Base-by-base conservation (phyloP, 2,888 invertebrate species). In the Buathra laborator region DNA sequence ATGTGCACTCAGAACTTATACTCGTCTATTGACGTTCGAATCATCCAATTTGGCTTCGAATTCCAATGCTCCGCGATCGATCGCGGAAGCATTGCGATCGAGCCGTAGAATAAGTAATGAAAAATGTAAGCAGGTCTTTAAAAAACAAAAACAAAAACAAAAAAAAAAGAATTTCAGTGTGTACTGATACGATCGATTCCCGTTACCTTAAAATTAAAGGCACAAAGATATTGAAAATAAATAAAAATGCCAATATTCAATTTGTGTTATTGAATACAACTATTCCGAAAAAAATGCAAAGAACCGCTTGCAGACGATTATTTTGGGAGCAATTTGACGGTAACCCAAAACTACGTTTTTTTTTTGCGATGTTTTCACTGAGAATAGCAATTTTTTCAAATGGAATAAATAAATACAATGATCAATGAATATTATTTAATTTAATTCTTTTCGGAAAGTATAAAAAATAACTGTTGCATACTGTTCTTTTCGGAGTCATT, bases 221-320 rank as follows among this genome's bases (percentile, higher is more conserved):
- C 53, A 53, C 53, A 53, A 53, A 53, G 53, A 53, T 56, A 56
- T 24, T 10, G 56, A 56, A 19, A 56, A 56, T 56, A 56, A 56
- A 56, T 4, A 10, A 19, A 19, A 56, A 56, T 19, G 56, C 24
- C 19, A 56, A 56, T 56, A 24, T 37, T 12, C 24, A 19, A 56
- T 24, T 10, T 10, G 24, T 56, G 1, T 19, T 10, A 24, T 24
- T 56, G 10, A 24, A 24, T 56, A 10, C 56, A 56, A 24, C 12
- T 37, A 5, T 37, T 1, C 37, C 37, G 37, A 37, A 9, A 37
- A 37, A 37, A 37, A 37, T 1, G 6, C 5, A 9, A 37, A 37
- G 9, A 37, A 37, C 2, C 9, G 24, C 24, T 24, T 24, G 24
- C 24, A 24, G 1, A 0, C 24, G 24, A 2, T 37, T 37, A 37